These are phyloP conservation scores for Hypothenemus hampei DNA, from an alignment of 1,140 invertebrate species.

Conservation along the genomic window DNA sequence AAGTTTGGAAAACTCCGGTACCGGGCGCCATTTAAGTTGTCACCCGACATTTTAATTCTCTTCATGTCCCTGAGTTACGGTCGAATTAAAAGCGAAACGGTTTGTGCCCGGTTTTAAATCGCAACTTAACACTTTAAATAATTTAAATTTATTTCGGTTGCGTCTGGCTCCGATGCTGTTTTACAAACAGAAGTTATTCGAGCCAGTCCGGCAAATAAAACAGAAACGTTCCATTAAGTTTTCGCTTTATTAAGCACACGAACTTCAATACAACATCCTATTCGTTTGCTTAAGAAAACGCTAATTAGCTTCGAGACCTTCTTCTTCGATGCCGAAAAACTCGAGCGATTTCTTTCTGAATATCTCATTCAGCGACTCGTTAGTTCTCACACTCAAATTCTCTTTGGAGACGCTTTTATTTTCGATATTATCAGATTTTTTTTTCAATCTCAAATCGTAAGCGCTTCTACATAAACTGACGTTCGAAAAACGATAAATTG, in stretches of 20 bases:
- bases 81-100: neutral
- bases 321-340: no score
- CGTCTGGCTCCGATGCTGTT: no score
- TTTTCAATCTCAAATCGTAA: conserved; percentile 2
- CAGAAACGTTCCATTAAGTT: no score
- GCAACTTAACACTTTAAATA: no score
- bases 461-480: conserved; percentile 4
- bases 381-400: conserved; percentile 5
- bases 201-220: no score
- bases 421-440: neutral
- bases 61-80: neutral
- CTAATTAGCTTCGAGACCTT: no score
- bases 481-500: conserved; percentile 15
- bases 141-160: no score
- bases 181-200: no score
- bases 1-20: neutral
- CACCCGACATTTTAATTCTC: neutral
- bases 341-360: conserved; percentile 14
- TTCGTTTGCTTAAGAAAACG: no score
- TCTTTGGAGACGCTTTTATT: neutral
- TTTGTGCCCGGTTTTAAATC: neutral
- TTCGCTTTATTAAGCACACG: no score
- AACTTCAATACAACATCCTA: no score
- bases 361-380: conserved; percentile 10
- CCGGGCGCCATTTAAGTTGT: conserved; percentile 6